Conservation (phyloP, 2,113 vertebrate species). For the Upupa epops region DNA sequence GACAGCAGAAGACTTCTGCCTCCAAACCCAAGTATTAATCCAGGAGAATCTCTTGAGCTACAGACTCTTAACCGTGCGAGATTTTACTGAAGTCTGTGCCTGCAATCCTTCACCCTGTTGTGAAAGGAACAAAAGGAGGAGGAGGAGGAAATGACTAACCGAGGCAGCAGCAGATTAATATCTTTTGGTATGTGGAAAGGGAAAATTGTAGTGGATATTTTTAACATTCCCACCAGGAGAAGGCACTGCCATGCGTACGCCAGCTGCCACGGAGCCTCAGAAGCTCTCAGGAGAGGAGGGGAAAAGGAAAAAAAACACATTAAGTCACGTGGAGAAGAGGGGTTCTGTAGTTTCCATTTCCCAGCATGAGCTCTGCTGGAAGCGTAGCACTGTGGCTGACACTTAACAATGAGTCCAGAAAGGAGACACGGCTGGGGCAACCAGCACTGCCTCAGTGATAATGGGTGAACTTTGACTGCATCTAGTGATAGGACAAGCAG, state of each 20-base stretch:
- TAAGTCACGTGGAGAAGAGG: neutral
- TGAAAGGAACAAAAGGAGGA: conserved; percentile 47
- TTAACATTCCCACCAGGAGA: conserved; percentile 45
- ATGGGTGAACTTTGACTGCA: neutral
- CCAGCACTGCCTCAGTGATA: neutral
- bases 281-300: neutral
- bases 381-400: fast-evolving
- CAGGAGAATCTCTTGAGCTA: neutral
- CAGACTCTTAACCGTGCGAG: neutral
- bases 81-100: neutral
- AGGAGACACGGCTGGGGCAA: neutral
- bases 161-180: conserved; percentile 33
- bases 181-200: conserved; percentile 48
- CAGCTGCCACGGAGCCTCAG: fast-evolving
- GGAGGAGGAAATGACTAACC: conserved; percentile 66
- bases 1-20: neutral
- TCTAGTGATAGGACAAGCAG: too few relatives aligned
- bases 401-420: neutral
- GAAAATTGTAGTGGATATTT: conserved; percentile 45
- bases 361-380: neutral
- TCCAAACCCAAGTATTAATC: conserved; percentile 1
- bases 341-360: neutral
- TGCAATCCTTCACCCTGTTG: neutral
- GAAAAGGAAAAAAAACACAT: neutral
- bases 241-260: neutral